Conservation (phyloP, 1,140 invertebrate species). For the Diachasmimorpha longicaudata region DNA sequence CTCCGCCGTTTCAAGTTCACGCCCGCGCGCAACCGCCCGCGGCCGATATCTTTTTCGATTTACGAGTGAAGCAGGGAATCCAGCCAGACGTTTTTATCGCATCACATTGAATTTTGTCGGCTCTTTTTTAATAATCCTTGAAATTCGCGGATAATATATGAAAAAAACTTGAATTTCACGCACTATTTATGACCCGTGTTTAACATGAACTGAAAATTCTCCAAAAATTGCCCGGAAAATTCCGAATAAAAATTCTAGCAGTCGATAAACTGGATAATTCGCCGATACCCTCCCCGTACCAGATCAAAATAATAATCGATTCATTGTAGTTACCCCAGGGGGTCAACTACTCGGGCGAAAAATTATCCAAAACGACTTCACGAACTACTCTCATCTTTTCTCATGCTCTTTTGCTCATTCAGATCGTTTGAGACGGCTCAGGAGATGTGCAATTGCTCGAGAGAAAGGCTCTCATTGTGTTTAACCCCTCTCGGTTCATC, state of each 20-base stretch:
- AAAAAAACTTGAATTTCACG: too few relatives aligned
- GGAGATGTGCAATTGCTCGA: not conserved
- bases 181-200: too few relatives aligned
- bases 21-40: not conserved
- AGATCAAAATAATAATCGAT: not conserved
- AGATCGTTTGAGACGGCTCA: not conserved
- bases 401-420: not conserved
- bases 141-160: not conserved
- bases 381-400: not conserved
- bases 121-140: not conserved
- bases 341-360: not conserved
- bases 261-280: too few relatives aligned
- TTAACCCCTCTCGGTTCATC: not conserved
- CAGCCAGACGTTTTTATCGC: not conserved
- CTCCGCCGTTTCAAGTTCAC: slow-evolving; percentile 6
- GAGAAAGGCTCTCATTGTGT: not conserved
- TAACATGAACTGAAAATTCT: too few relatives aligned
- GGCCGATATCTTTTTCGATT: not conserved
- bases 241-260: not conserved
- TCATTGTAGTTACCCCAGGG: not conserved
- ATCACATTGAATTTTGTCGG: not conserved
- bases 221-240: too few relatives aligned
- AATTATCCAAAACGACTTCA: not conserved
- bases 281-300: not conserved
- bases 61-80: not conserved